Evolutionary conservation across 1,140 invertebrate genomes (phyloP).

Genomic region (Drosophila murphyi): DNA sequence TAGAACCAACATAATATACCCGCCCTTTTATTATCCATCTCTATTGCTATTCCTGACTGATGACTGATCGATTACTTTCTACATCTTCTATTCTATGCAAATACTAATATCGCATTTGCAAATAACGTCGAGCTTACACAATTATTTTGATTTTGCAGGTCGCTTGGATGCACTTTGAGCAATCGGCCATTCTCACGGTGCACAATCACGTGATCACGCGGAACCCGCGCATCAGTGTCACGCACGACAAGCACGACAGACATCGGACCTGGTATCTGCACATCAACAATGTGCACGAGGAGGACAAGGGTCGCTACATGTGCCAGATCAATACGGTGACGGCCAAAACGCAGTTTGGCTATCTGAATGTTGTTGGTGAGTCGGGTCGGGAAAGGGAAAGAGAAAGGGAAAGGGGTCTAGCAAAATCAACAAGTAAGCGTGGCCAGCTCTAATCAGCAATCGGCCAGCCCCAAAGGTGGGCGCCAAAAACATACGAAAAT

Average conservation of each 20-base stretch:
- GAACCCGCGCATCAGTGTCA: conserved; percentile 95
- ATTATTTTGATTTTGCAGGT: conserved; percentile 87
- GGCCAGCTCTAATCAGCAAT: conserved; percentile 53
- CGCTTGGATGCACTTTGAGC: conserved; percentile 97
- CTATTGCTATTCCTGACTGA: too few relatives aligned
- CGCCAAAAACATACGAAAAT: conserved; percentile 45
- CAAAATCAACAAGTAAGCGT: conserved; percentile 5
- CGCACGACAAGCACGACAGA: conserved; percentile 90
- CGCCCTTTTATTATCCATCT: too few relatives aligned
- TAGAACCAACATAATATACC: too few relatives aligned
- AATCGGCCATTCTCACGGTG: conserved; percentile 95
- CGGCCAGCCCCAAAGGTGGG: conserved; percentile 2
- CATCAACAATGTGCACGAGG: conserved; percentile 95
- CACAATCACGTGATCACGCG: conserved; percentile 96
- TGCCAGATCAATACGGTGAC: conserved; percentile 98
- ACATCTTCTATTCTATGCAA: too few relatives aligned
- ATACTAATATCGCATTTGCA: too few relatives aligned
- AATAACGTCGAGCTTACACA: neutral
- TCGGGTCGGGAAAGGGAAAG: conserved; percentile 16
- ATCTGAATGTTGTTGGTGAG: conserved; percentile 97
- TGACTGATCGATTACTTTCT: too few relatives aligned
- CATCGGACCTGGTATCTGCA: conserved; percentile 96
- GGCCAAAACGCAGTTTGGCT: conserved; percentile 95
- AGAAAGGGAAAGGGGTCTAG: neutral
- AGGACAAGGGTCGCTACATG: conserved; percentile 96